phyloP scores from a whole-genome alignment of 2,888 invertebrate genomes.

The Lymantria dispar region DNA sequence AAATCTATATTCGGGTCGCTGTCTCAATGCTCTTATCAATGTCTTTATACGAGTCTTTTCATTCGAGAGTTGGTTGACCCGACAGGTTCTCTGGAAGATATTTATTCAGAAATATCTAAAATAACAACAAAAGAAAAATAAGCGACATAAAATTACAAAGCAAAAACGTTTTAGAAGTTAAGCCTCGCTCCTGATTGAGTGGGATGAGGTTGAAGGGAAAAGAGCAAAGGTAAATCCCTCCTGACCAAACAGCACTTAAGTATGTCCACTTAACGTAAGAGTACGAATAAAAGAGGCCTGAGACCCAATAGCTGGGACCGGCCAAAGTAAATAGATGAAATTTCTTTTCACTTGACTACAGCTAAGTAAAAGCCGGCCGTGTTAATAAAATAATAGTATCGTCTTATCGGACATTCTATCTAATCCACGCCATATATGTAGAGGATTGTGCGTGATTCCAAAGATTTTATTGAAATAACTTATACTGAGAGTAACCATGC shows the following conservation, averaged over 20 bases:
- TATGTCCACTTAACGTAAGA: conserved; percentile 72
- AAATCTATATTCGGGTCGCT: no score
- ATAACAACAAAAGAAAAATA: conserved; percentile 27
- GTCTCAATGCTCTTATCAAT: no score
- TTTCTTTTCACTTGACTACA: conserved; percentile 52
- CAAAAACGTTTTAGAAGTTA: conserved; percentile 53
- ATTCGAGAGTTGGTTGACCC: no score
- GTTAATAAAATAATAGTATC: conserved; percentile 42
- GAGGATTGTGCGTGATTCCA: conserved; percentile 15
- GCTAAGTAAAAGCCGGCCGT: conserved; percentile 36
- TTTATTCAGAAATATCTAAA: conserved; percentile 13
- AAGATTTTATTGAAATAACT: conserved; percentile 7
- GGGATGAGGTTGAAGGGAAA: conserved; percentile 63
- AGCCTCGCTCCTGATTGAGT: conserved; percentile 67
- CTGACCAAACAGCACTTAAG: conserved; percentile 78
- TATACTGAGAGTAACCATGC: no score
- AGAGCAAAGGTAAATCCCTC: conserved; percentile 79
- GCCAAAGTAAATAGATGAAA: conserved; percentile 67
- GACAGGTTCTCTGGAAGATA: no score
- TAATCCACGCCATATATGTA: conserved; percentile 13
- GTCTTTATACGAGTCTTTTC: no score
- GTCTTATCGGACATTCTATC: conserved; percentile 24
- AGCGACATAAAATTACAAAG: conserved; percentile 50
- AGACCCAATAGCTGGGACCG: conserved; percentile 42
- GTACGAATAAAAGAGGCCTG: conserved; percentile 57